A percentile compares a stretch with the other conserved stretches of the same genome.
These are phyloP conservation scores for Peribatodes rhomboidaria DNA, from an alignment of 2,888 invertebrate species.

Conservation along the genomic window DNA sequence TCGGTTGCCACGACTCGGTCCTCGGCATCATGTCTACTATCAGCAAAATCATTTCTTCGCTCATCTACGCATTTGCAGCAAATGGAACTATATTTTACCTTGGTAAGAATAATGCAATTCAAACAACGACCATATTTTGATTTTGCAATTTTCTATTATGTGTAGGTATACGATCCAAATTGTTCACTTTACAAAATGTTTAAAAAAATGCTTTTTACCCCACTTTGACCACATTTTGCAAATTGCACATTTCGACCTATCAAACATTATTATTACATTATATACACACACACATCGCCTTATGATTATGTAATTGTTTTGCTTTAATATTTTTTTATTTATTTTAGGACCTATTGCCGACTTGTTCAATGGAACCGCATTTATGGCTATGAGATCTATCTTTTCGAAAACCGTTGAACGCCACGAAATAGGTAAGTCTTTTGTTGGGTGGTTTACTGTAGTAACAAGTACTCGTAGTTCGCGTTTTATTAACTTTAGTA, in stretches of 20 bases:
- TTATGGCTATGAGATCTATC: constrained; percentile 88
- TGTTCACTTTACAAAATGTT: no score
- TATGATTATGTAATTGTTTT: no score
- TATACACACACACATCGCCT: no score
- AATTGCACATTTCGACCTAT: no score
- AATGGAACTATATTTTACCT: constrained; percentile 46
- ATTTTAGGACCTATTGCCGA: constrained; percentile 86
- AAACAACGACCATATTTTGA: no score
- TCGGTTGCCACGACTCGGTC: not conserved
- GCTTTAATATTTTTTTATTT: not conserved
- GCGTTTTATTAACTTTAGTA: no score
- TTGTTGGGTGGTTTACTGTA: not conserved
- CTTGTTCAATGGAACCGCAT: constrained; percentile 88
- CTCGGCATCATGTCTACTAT: not conserved
- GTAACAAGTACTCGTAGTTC: no score
- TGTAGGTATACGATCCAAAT: no score
- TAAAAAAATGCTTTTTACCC: no score
- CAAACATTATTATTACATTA: no score
- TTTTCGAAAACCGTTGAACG: constrained; percentile 88
- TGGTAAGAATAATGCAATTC: not conserved
- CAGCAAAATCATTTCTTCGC: constrained; percentile 91
- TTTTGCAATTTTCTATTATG: no score
- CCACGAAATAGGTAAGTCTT: constrained; percentile 86
- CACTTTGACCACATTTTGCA: no score
- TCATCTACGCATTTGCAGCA: constrained; percentile 90